These are phyloP conservation scores for Cetoscarus ocellatus DNA, from an alignment of 2,797 vertebrate genomes.

Conservation along the genomic window DNA sequence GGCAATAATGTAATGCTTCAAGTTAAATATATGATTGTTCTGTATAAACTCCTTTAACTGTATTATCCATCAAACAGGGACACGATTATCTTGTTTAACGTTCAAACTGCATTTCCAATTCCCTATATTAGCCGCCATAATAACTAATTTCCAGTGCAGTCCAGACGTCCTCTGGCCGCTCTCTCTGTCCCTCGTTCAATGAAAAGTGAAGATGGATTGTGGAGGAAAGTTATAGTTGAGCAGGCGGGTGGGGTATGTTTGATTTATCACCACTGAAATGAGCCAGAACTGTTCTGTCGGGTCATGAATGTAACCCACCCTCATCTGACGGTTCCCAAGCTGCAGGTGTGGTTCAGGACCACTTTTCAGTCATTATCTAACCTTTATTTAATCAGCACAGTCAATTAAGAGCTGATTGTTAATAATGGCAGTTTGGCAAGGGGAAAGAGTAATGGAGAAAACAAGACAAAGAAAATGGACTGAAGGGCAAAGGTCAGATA, in stretches of 20 bases:
- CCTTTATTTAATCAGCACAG: conserved; percentile 21
- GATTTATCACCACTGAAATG: conserved; percentile 49
- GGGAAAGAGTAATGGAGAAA: neutral
- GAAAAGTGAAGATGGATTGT: neutral
- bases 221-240: conserved; percentile 16
- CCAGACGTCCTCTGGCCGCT: conserved; percentile 10
- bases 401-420: conserved; percentile 29
- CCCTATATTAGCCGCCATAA: conserved; percentile 2
- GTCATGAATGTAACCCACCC: conserved; percentile 62
- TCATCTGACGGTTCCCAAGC: conserved; percentile 59
- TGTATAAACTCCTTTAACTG: conserved; percentile 8
- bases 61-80: neutral
- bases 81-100: conserved; percentile 1
- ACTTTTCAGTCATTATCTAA: neutral
- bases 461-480: neutral
- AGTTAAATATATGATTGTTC: neutral
- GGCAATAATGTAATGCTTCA: neutral
- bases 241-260: conserved; percentile 38
- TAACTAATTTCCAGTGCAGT: conserved; percentile 6
- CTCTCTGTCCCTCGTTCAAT: neutral
- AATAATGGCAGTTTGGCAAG: conserved; percentile 11
- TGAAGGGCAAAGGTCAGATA: neutral
- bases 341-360: conserved; percentile 61
- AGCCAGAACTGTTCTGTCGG: conserved; percentile 57
- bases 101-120: conserved; percentile 4